These are phyloP conservation scores for Formica selysi DNA, from an alignment of 1,140 invertebrate species.

Conservation along the genomic window DNA sequence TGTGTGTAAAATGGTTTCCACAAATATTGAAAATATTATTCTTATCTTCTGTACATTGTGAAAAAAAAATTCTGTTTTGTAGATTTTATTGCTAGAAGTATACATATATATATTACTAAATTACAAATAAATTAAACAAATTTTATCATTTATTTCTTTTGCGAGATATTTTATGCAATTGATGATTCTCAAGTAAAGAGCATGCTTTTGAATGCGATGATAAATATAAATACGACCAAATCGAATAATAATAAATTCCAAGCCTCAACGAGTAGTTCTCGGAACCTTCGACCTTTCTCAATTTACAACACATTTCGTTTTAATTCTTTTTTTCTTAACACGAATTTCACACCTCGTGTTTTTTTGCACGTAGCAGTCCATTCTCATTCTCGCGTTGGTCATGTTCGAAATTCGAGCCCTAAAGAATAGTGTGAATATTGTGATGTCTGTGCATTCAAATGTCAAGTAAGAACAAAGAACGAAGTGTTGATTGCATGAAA, in stretches of 20 bases:
- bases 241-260: slow-evolving; percentile 26
- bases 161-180: background rate
- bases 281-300: slow-evolving; percentile 62
- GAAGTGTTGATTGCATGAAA: slow-evolving; percentile 85
- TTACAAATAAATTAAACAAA: background rate
- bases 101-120: background rate
- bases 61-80: background rate
- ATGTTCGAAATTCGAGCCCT: slow-evolving; percentile 81
- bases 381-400: slow-evolving; percentile 77
- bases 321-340: slow-evolving; percentile 64
- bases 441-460: slow-evolving; percentile 82
- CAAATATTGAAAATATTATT: background rate
- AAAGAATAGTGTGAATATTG: slow-evolving; percentile 84
- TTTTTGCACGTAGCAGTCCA: slow-evolving; percentile 70
- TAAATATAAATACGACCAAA: background rate
- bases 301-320: slow-evolving; percentile 18
- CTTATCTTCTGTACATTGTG: background rate
- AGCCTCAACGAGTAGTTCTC: slow-evolving; percentile 45
- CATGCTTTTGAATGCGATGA: background rate
- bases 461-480: slow-evolving; percentile 80
- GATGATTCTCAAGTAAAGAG: background rate
- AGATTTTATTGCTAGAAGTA: background rate
- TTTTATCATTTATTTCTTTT: background rate
- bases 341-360: slow-evolving; percentile 78
- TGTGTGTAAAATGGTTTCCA: background rate